phyloP scores from a whole-genome alignment of 2,113 vertebrate genomes.

The Pogonocichla stellata region DNA sequence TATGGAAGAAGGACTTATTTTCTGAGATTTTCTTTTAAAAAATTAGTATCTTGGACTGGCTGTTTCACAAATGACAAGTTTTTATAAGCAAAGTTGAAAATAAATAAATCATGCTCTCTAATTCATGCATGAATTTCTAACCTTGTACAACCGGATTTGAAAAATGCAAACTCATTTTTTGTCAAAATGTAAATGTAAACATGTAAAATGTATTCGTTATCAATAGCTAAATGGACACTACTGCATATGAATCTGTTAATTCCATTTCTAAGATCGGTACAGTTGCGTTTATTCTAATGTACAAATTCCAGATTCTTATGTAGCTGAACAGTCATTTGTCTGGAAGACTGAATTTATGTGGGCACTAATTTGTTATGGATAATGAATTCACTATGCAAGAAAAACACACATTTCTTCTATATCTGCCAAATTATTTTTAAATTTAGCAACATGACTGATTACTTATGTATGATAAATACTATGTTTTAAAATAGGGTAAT shows the following conservation, averaged over 20 bases:
- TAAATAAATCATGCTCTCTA: not conserved
- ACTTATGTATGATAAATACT: not conserved
- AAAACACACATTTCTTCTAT: constrained; percentile 29
- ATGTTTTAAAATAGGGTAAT: not conserved
- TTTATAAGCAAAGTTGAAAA: not conserved
- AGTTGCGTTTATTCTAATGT: not conserved
- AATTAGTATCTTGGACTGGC: not conserved
- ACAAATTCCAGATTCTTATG: not conserved
- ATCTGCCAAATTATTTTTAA: constrained; percentile 10
- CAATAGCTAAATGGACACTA: not conserved
- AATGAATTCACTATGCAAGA: constrained; percentile 3
- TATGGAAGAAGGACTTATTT: not conserved
- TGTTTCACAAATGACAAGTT: not conserved
- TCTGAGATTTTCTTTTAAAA: not conserved
- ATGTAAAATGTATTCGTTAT: not conserved
- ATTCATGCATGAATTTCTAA: not conserved
- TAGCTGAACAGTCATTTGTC: constrained; percentile 38
- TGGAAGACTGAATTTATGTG: constrained; percentile 49
- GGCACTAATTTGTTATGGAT: constrained; percentile 22
- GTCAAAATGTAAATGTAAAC: not conserved
- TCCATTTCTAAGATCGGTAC: not conserved
- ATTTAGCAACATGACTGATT: constrained; percentile 19
- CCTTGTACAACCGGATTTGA: not conserved
- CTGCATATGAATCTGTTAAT: not conserved
- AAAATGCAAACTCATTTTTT: not conserved